Evolutionary conservation across 1,140 invertebrate genomes (phyloP), one percentile per base, ranked within the genome.

Genomic region (Laodelphax striatellus): DNA sequence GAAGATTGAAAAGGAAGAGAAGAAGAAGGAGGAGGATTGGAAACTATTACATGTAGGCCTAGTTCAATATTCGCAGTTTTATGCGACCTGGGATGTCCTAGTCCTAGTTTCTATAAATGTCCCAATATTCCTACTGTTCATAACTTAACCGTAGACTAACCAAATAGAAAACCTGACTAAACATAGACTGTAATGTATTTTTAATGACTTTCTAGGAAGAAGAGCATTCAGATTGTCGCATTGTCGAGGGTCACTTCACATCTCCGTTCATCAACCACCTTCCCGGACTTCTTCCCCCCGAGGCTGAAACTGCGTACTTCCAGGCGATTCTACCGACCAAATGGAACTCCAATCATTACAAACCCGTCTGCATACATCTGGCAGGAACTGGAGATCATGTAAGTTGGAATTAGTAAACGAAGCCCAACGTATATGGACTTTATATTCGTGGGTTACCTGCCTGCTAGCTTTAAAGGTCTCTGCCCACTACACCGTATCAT

Each of bases 381-480:
- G 95, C 96, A 59, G 95, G 95, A 44, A 99, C 97, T 59, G 97
- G 97, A 52, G 97, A 99, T 81, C 96, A 99, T 81, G 93, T 96
- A 81, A 81, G 83, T 76, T 19, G 24, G 24, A 28, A 28, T 28
- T 28, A 4, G 24, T 4, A 6, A 28, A 2, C 24, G 59, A 24
- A 21, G n/a, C n/a, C n/a, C n/a, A n/a, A n/a, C n/a, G n/a, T n/a
- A n/a, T n/a, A n/a, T n/a, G n/a, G n/a, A n/a, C n/a, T n/a, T n/a
- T n/a, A n/a, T n/a, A n/a, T n/a, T n/a, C n/a, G n/a, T n/a, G n/a
- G n/a, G n/a, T n/a, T n/a, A n/a, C n/a, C n/a, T n/a, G n/a, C n/a
- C n/a, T n/a, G n/a, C n/a, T n/a, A n/a, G n/a, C n/a, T n/a, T n/a
- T n/a, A n/a, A n/a, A n/a, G n/a, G n/a, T n/a, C n/a, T n/a, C n/a